Base-by-base conservation (phyloP, 2,888 invertebrate genomes). In the Chalcis sispes region DNA sequence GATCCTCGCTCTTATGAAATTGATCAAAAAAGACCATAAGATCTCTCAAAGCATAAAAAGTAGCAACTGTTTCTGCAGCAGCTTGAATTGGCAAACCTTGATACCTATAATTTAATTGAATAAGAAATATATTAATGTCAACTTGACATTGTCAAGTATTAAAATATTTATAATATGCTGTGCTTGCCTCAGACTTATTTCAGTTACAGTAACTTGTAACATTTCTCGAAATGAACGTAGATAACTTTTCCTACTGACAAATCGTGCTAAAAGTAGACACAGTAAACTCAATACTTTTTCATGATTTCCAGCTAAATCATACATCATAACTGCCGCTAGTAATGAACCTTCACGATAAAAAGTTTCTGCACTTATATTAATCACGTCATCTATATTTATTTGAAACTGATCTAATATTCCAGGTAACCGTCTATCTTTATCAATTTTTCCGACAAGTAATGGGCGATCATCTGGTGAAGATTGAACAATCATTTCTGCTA, bases 251-350 rank as follows among this genome's bases (percentile, higher is more conserved):
- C 89, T 88, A 84, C 90, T 91, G 75, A 95, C 94, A 72, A 95
- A 94, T 90, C 97, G 96, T 2, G 96, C 94, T 66, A 98, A 88
- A 80, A 98, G 89, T 64, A 94, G 93, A 86, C 95, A 95, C 89
- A 96, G 91, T 79, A 98, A 89, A 79, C 93, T 94, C 75, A 98
- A 87, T 0, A 96, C 96, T 89, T 96, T 95, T 82, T 96, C 95
- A 84, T 96, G 93, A 88, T 96, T 94, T 85, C 94, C 94, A 79
- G 96, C 96, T 74, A 98, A 92, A 89, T 98, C 97, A 86, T 95
- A 98, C 85, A 98, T 91, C 73, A 93, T 93, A 54, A 98, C 95
- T 5, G 98, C 96, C 89, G 97, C 96, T 90, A 98, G 98, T 86
- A 96, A 94, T 75, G 95, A 90, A n/a, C 98, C 98, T 86, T 95